Evolutionary conservation across 2,113 vertebrate species (phyloP).

Genomic region (Piaya cayana): DNA sequence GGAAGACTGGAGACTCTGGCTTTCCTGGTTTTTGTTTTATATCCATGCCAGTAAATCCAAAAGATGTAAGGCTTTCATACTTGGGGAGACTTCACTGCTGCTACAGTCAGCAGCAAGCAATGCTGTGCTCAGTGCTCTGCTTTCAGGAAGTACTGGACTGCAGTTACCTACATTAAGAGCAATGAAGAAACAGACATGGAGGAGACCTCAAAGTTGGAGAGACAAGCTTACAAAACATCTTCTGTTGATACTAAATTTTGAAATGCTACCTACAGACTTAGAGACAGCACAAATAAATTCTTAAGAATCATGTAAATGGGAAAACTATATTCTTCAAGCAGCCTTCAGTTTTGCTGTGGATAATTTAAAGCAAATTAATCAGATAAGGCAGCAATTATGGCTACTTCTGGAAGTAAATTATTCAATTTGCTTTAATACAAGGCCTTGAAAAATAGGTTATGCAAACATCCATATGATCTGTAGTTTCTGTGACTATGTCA

Average conservation of each 20-base stretch:
- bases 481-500: background rate
- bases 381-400: background rate
- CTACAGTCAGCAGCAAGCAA: background rate
- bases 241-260: background rate
- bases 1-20: background rate
- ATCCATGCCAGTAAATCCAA: rapidly evolving
- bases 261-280: background rate
- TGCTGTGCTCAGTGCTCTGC: background rate
- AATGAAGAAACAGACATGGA: background rate
- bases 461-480: background rate
- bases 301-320: background rate
- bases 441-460: background rate
- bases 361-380: background rate
- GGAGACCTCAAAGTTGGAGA: background rate
- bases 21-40: background rate
- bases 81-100: background rate
- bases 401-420: background rate
- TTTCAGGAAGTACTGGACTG: background rate
- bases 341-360: background rate
- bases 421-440: slow-evolving; percentile 1
- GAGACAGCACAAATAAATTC: background rate
- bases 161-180: background rate
- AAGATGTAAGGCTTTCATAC: background rate
- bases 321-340: background rate
- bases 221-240: background rate